phyloP scores from a whole-genome alignment of 2,113 vertebrate genomes.

The Dendrocopos noguchii region DNA sequence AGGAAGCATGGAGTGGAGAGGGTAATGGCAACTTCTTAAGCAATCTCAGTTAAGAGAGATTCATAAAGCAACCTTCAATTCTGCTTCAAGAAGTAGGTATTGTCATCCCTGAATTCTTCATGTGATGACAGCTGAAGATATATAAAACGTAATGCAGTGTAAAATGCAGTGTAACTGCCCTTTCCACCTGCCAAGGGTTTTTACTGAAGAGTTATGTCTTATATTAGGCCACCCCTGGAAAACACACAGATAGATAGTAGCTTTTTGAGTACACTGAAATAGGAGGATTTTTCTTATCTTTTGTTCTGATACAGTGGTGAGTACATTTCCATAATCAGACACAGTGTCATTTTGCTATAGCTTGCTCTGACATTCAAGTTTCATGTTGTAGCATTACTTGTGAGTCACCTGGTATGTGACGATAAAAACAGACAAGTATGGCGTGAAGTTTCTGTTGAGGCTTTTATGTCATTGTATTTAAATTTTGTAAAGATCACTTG shows the following conservation, averaged over 20 bases:
- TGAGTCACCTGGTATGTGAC: neutral
- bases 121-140: neutral
- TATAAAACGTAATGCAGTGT: neutral
- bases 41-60: neutral
- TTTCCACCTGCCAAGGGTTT: neutral
- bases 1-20: neutral
- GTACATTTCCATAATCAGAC: neutral
- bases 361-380: neutral
- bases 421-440: neutral
- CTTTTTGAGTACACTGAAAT: neutral
- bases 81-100: neutral
- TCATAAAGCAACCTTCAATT: neutral
- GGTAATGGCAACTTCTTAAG: neutral
- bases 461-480: neutral
- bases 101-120: neutral
- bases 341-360: neutral
- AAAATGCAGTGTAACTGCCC: neutral
- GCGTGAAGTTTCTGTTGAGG: neutral
- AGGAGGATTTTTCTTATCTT: neutral
- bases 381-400: neutral
- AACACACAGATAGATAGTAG: neutral
- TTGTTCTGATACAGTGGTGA: neutral
- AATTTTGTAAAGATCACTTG: neutral
- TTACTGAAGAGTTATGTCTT: accelerated
- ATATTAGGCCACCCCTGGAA: neutral